phyloP scores from a whole-genome alignment of 2,888 invertebrate genomes.

The Imbricaverruca yamaguchii region DNA sequence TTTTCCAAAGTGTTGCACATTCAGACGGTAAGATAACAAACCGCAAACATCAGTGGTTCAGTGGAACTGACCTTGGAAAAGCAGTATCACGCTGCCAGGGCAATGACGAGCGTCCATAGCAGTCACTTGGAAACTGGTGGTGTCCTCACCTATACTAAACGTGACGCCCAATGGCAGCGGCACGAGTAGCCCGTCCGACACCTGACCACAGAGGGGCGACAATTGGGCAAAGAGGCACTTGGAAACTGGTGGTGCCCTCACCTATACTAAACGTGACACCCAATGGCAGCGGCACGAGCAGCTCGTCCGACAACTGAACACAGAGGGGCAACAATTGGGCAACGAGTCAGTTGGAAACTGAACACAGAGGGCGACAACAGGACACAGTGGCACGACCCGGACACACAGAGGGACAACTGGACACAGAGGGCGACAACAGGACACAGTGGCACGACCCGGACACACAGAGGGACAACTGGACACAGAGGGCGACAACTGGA shows the following conservation, averaged over 20 bases:
- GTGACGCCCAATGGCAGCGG: neutral
- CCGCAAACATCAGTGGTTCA: neutral
- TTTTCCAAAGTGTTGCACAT: neutral
- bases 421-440: neutral
- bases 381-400: neutral
- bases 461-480: neutral
- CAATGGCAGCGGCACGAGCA: neutral
- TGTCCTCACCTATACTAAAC: neutral
- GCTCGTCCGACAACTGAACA: neutral
- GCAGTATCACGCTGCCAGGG: neutral
- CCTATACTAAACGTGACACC: neutral
- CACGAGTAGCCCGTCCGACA: neutral
- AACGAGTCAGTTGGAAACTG: neutral
- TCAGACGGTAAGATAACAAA: neutral
- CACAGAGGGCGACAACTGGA: neutral
- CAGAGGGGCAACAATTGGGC: too few species aligned
- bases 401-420: neutral
- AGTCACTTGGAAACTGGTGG: neutral
- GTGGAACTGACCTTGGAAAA: neutral
- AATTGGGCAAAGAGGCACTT: neutral
- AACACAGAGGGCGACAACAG: too few species aligned
- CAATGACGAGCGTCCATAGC: slow-evolving; percentile 3
- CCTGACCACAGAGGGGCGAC: neutral
- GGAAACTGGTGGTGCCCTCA: neutral
- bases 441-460: neutral